phyloP scores from a whole-genome alignment of 2,797 vertebrate genomes.

The Pantherophis alleghaniensis region DNA sequence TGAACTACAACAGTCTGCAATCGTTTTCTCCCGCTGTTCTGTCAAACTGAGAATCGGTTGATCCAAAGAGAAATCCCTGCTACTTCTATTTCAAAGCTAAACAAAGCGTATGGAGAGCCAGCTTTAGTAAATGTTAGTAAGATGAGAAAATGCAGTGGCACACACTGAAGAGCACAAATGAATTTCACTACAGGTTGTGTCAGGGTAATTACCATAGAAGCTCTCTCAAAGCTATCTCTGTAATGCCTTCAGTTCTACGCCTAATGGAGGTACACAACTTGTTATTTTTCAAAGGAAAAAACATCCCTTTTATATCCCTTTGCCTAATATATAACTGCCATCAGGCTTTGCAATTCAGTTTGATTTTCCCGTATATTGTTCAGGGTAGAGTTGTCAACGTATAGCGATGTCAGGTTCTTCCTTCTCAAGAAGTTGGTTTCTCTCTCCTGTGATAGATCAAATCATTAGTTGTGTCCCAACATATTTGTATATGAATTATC shows the following conservation, averaged over 20 bases:
- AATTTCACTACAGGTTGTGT: slow-evolving; percentile 13
- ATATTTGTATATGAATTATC: not conserved
- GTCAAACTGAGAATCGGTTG: slow-evolving; percentile 32
- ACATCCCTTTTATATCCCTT: not conserved
- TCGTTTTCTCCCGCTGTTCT: slow-evolving; percentile 27
- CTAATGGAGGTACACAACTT: not conserved
- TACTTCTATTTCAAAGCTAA: slow-evolving; percentile 47
- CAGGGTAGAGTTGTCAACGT: not conserved
- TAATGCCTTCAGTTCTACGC: not conserved
- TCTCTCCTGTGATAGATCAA: not conserved
- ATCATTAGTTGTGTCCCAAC: not conserved
- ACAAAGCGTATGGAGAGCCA: slow-evolving; percentile 25
- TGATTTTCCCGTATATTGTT: not conserved
- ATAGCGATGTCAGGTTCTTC: not conserved
- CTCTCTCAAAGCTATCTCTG: not conserved
- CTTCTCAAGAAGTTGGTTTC: not conserved
- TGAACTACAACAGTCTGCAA: slow-evolving; percentile 15
- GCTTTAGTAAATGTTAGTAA: slow-evolving; percentile 36
- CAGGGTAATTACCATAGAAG: slow-evolving; percentile 15
- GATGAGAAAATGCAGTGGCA: slow-evolving; percentile 15
- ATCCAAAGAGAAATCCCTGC: slow-evolving; percentile 20
- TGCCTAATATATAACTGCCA: not conserved
- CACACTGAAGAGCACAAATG: slow-evolving; percentile 6
- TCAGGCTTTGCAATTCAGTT: not conserved
- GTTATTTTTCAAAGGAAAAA: not conserved